Evolutionary conservation across 1,140 invertebrate species (phyloP).

Genomic region (Drosophila lacteicornis): DNA sequence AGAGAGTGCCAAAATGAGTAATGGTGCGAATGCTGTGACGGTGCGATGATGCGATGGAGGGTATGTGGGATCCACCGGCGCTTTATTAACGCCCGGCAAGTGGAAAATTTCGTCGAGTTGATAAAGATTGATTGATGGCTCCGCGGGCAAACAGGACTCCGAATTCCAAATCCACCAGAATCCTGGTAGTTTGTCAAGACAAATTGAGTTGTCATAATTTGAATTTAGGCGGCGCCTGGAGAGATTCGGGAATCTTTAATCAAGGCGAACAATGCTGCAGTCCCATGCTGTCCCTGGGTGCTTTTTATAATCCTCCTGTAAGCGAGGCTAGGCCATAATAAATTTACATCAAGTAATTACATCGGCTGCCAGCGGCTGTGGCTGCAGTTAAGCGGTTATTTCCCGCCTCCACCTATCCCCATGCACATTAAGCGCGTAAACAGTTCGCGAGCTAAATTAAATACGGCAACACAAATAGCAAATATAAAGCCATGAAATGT

Average conservation of each 20-base stretch:
- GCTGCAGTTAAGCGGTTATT: slow-evolving; percentile 58
- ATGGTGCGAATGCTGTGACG: slow-evolving; percentile 29
- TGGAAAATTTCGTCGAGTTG: slow-evolving; percentile 64
- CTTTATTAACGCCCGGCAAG: slow-evolving; percentile 70
- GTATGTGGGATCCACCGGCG: slow-evolving; percentile 26
- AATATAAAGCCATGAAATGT: slow-evolving; percentile 66
- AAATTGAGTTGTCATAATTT: slow-evolving; percentile 78
- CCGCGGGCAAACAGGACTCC: background rate
- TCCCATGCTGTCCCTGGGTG: slow-evolving; percentile 14
- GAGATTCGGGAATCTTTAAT: slow-evolving; percentile 21
- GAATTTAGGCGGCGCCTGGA: slow-evolving; percentile 16
- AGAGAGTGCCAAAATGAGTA: slow-evolving; percentile 54
- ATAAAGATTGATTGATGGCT: slow-evolving; percentile 76
- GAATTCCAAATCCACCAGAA: slow-evolving; percentile 6
- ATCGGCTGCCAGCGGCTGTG: slow-evolving; percentile 35
- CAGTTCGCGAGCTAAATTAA: slow-evolving; percentile 74
- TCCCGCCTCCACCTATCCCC: slow-evolving; percentile 7
- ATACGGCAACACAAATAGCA: slow-evolving; percentile 73
- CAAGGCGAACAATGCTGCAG: slow-evolving; percentile 14
- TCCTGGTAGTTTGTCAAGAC: slow-evolving; percentile 54
- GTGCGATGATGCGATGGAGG: background rate
- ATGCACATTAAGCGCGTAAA: slow-evolving; percentile 51
- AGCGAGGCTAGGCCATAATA: slow-evolving; percentile 30
- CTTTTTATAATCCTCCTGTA: slow-evolving; percentile 6
- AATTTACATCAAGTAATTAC: slow-evolving; percentile 46